These are phyloP conservation scores for Sandelia bainsii DNA, from an alignment of 2,797 vertebrate species.

Conservation along the genomic window DNA sequence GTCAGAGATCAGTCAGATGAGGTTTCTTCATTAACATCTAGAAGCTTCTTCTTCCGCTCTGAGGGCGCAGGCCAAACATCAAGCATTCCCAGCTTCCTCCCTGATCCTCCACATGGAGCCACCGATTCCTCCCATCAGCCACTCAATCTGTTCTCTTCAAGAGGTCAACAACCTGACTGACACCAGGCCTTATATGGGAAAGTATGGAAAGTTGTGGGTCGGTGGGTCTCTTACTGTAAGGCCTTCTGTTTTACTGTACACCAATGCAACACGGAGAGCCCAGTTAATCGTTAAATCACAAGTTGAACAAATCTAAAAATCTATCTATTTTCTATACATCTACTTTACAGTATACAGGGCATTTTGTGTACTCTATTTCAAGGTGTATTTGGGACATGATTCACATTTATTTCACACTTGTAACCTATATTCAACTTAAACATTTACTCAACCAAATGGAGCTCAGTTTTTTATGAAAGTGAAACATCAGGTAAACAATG, in stretches of 20 bases:
- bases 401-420: too few relatives aligned
- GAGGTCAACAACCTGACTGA: conserved; percentile 64
- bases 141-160: conserved; percentile 50
- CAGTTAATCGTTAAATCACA: too few relatives aligned
- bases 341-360: too few relatives aligned
- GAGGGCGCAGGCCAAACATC: conserved; percentile 55
- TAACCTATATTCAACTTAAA: too few relatives aligned
- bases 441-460: too few relatives aligned
- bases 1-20: conserved; percentile 43
- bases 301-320: too few relatives aligned
- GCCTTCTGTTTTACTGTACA: background rate
- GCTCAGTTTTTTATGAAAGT: too few relatives aligned
- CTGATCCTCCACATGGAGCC: conserved; percentile 24
- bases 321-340: too few relatives aligned
- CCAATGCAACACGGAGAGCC: background rate
- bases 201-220: conserved; percentile 13
- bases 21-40: conserved; percentile 31
- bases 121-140: conserved; percentile 51
- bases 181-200: conserved; percentile 69
- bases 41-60: conserved; percentile 54
- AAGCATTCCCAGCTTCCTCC: conserved; percentile 55
- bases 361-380: too few relatives aligned
- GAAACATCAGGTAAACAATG: too few relatives aligned
- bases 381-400: too few relatives aligned
- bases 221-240: background rate